Base-by-base conservation (phyloP, 23 tunicate genomes). In the Ciona savignyi region DNA sequence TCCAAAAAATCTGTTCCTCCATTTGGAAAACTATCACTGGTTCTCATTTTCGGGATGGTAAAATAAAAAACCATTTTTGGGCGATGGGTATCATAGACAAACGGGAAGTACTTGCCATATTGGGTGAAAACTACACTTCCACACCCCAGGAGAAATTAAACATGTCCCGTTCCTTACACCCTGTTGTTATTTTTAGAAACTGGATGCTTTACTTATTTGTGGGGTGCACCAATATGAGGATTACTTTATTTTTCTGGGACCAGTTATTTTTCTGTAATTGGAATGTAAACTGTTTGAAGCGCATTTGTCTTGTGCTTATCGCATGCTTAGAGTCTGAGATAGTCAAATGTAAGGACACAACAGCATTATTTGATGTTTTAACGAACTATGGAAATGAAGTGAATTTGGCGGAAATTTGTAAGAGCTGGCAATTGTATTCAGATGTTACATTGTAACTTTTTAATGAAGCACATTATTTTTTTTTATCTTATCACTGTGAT, bases 161-260 rank as follows among this genome's bases (percentile, higher is more conserved):
- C 70, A 15, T 72, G 4, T 4, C 2, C n/a, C 23, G 23, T 23
- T 2, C 67, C 25, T 29, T 71, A 22, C 96, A 88, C 35, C 86
- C 85, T 3, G 77, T 82, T 2, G 23, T 77, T 51, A 65, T 68
- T 27, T 61, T 88, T 33, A 78, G 96, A 25, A 72, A 77, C 24
- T 88, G 96, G 96, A 27, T 88, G 23, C 27, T 70, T 42, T 74
- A 81, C 56, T 35, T 88, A 34, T 88, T 88, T 72, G 87, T 81
- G 2, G 96, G 96, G 4, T 1, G 25, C 22, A 27, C 60, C 23
- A 63, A 72, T 25, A n/a, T 81, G 3, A 42, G 70, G 3, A 62
- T 70, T 24, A 71, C 87, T 3, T 29, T 88, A 74, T 88, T 51
- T 78, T 21, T 88, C 19, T 88, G 86, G 86, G 96, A 88, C 33